Evolutionary conservation across 2,888 invertebrate genomes (phyloP).

Genomic region (Germaria angustata): DNA sequence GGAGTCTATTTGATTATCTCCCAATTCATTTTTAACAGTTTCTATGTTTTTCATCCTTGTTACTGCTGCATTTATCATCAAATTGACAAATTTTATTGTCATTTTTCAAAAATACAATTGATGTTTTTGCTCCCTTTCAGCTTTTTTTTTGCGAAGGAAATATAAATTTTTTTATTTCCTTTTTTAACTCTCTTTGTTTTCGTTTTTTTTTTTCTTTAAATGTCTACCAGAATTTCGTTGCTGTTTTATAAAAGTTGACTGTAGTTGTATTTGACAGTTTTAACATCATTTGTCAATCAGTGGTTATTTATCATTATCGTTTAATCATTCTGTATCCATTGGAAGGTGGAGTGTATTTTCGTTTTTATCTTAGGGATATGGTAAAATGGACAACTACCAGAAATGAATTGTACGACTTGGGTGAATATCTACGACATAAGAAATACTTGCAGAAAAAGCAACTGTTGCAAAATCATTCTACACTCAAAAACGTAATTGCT

Average conservation of each 20-base stretch:
- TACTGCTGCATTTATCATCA: constrained; percentile 65
- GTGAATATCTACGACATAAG: no score
- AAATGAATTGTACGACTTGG: no score
- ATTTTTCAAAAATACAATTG: constrained; percentile 55
- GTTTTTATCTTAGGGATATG: no score
- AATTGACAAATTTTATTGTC: constrained; percentile 65
- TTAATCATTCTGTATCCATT: constrained; percentile 48
- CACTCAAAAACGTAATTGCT: no score
- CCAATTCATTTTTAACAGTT: not conserved
- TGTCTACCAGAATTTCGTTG: constrained; percentile 23
- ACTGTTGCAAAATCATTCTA: no score
- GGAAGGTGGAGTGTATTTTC: not conserved
- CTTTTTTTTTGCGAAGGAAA: not conserved
- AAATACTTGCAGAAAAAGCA: no score
- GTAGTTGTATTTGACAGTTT: constrained; percentile 56
- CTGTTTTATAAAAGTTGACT: constrained; percentile 14
- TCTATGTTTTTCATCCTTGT: not conserved
- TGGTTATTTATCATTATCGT: constrained; percentile 66
- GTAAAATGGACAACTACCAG: no score
- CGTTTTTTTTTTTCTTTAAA: constrained; percentile 1
- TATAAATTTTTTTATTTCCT: not conserved
- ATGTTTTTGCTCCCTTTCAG: constrained; percentile 11
- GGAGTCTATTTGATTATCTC: constrained; percentile 12
- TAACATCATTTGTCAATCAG: constrained; percentile 67
- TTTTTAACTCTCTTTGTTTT: not conserved